Evolutionary conservation across 2,888 invertebrate genomes (phyloP).

Genomic region (Drosophila formosana): DNA sequence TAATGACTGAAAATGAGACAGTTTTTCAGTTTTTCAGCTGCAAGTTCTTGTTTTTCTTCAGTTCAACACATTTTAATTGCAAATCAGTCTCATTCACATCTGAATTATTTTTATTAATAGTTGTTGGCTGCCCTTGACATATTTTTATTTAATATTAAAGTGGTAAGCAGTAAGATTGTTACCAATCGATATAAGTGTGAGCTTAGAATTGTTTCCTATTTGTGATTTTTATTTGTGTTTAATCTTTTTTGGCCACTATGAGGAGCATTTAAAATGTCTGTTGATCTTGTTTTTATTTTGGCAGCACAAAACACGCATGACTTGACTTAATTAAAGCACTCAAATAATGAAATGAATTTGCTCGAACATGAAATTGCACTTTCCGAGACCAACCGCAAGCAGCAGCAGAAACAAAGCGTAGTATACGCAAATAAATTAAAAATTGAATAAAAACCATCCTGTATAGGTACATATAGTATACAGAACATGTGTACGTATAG

Average conservation of each 20-base stretch:
- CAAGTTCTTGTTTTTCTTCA: not conserved
- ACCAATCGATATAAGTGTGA: not conserved
- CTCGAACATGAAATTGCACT: conserved; percentile 60
- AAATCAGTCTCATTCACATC: no score
- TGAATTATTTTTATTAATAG: not conserved
- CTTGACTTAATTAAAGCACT: conserved; percentile 52
- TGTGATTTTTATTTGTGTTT: conserved; percentile 5
- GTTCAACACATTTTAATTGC: not conserved
- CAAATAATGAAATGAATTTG: conserved; percentile 50
- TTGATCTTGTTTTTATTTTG: conserved; percentile 34
- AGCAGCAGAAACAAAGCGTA: conserved; percentile 34
- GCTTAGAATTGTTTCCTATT: not conserved
- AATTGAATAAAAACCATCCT: conserved; percentile 19
- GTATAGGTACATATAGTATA: conserved; percentile 1
- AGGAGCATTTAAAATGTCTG: conserved; percentile 3
- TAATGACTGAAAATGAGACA: conserved; percentile 6
- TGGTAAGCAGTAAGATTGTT: not conserved
- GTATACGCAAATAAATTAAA: conserved; percentile 47
- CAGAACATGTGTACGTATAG: not conserved
- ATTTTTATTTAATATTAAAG: not conserved
- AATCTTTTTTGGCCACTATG: conserved; percentile 7
- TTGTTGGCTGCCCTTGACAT: not conserved
- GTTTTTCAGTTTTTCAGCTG: not conserved
- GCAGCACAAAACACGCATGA: conserved; percentile 27
- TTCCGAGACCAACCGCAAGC: conserved; percentile 41